Evolutionary conservation across 2,888 invertebrate species (phyloP), one percentile per base, ranked within the genome.

Genomic region (Mythimna impura): DNA sequence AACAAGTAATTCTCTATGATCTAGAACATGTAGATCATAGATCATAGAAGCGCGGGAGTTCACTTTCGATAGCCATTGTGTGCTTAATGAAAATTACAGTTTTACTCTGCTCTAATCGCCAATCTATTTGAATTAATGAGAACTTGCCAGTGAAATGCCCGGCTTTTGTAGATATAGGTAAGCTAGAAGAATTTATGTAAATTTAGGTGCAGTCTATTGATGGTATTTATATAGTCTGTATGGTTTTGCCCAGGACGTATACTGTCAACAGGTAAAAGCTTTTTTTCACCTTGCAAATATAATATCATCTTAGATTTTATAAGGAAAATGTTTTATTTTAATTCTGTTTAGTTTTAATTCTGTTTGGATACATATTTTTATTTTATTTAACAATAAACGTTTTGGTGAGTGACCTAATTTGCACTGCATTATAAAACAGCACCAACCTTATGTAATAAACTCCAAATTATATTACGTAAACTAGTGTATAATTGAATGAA

Each of bases 1-100:
- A 73, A 58, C 25, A 69, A 72, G 81, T 80, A 78, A 81, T 86
- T 50, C 50, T 52, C 50, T 52, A 52, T 83, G 84, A 85, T 72
- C 76, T 77, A 81, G 66, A 66, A 82, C 79, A 83, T 71, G 73
- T 77, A 73, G 57, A 78, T 70, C 36, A 71, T 71, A 72, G 82
- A 86, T 84, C 76, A 84, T 83, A 75, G 78, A 68, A 62, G 82
- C 81, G 81, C 82, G 86, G 76, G 82, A 87, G 82, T 85, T 89
- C 85, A 88, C 91, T 91, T 84, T 90, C 89, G 84, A 83, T 89
- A 78, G 62, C 71, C 81, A 89, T 90, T 91, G 91, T 91, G 84
- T 86, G 81, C 78, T 81, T 77, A 81, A 88, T 87, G 85, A 72
- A 84, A 87, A 87, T 83, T 78, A 73, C 67, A 8, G 82, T 86